Percentiles rank a stretch among this genome's conserved stretches.
phyloP scores from a whole-genome alignment of 2,888 invertebrate genomes.

The Synergus umbraculus region DNA sequence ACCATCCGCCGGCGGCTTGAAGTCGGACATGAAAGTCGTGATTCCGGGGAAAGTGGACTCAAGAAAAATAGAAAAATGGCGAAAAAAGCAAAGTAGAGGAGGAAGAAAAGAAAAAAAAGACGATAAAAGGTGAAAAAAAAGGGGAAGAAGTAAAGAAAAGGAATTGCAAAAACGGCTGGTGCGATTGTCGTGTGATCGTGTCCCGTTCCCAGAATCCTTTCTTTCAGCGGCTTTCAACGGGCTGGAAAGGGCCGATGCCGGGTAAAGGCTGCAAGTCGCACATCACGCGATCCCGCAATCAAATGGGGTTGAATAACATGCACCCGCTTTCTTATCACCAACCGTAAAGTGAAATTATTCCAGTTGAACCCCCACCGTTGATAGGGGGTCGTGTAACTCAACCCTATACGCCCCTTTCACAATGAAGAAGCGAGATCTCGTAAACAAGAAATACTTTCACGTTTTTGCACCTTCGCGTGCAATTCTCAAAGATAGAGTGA shows the following conservation, averaged over 20 bases:
- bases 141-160: background rate
- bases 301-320: constrained; percentile 54
- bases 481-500: background rate
- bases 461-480: background rate
- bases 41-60: constrained; percentile 39
- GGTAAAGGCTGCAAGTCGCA: constrained; percentile 40
- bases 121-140: background rate
- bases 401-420: constrained; percentile 16
- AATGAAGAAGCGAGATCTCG: constrained; percentile 4
- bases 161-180: constrained; percentile 5
- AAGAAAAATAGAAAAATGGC: constrained; percentile 36
- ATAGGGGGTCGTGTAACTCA: constrained; percentile 48
- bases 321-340: constrained; percentile 56
- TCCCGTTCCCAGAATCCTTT: constrained; percentile 53
- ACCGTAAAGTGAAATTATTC: constrained; percentile 60
- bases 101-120: constrained; percentile 19
- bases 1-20: constrained; percentile 47
- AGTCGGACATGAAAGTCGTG: constrained; percentile 42
- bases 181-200: constrained; percentile 44
- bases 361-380: constrained; percentile 52
- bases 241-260: constrained; percentile 48
- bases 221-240: constrained; percentile 47
- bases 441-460: background rate
- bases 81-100: background rate
- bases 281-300: constrained; percentile 60